phyloP scores from a whole-genome alignment of 2,888 invertebrate species.

The Brachyptera risi region DNA sequence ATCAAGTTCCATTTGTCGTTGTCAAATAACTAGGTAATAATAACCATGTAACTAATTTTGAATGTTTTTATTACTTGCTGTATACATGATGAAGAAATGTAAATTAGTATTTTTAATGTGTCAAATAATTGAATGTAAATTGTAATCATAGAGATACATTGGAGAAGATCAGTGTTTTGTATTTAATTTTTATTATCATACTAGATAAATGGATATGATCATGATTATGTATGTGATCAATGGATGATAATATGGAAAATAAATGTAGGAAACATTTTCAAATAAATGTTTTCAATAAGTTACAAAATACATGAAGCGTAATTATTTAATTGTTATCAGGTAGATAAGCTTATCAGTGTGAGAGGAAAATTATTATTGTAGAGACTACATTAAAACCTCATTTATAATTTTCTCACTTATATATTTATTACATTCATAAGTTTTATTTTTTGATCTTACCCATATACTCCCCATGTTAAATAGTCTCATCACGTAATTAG shows the following conservation, averaged over 20 bases:
- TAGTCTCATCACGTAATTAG: too few relatives aligned
- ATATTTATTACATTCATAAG: too few relatives aligned
- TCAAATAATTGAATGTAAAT: constrained; percentile 15
- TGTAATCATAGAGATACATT: constrained; percentile 9
- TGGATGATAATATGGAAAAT: constrained; percentile 19
- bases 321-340: too few relatives aligned
- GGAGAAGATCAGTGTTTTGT: constrained; percentile 28
- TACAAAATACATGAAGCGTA: neutral
- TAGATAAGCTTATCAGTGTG: too few relatives aligned
- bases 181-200: constrained; percentile 30
- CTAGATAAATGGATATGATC: constrained; percentile 26
- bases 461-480: too few relatives aligned
- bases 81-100: constrained; percentile 8
- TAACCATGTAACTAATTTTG: constrained; percentile 8
- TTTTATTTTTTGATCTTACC: too few relatives aligned
- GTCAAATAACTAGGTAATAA: constrained; percentile 1
- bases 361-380: too few relatives aligned
- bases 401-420: too few relatives aligned
- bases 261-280: constrained; percentile 17
- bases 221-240: constrained; percentile 21
- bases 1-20: constrained; percentile 9
- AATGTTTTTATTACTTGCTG: constrained; percentile 11
- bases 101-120: constrained; percentile 12
- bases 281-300: neutral
- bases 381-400: too few relatives aligned